A percentile compares a stretch with the other conserved stretches of the same genome.
These are phyloP conservation scores for Acanthopagrus latus DNA, from an alignment of 2,797 vertebrate genomes.

Conservation along the genomic window DNA sequence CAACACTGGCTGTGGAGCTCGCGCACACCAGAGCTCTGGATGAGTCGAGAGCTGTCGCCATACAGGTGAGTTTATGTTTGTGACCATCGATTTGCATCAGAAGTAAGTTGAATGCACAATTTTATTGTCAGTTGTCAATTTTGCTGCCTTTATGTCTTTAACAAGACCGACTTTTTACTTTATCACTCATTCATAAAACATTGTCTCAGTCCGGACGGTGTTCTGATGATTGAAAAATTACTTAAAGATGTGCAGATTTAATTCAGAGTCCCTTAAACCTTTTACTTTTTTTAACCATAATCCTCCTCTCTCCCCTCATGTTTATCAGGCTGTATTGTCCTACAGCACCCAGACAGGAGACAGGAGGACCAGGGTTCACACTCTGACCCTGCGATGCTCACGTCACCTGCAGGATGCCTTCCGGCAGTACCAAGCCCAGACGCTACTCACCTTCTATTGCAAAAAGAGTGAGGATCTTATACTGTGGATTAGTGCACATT, in stretches of 20 bases:
- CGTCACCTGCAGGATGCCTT: slow-evolving; percentile 83
- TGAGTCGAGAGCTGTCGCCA: slow-evolving; percentile 76
- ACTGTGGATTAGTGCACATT: background rate
- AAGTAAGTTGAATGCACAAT: background rate
- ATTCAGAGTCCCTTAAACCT: background rate
- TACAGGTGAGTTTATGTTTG: slow-evolving; percentile 78
- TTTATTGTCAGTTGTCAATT: background rate
- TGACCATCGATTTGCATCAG: background rate
- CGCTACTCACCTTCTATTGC: slow-evolving; percentile 86
- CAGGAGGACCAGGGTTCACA: slow-evolving; percentile 83
- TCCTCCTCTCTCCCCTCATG: background rate
- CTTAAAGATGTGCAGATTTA: background rate
- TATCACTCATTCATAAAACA: background rate
- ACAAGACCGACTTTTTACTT: too few species aligned
- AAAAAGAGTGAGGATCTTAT: slow-evolving; percentile 81
- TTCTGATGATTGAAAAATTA: background rate
- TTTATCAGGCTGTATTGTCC: slow-evolving; percentile 77
- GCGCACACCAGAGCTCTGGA: slow-evolving; percentile 81
- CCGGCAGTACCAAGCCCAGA: slow-evolving; percentile 85
- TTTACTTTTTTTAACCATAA: background rate
- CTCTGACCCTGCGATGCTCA: slow-evolving; percentile 79
- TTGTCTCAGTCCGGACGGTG: too few species aligned
- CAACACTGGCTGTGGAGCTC: slow-evolving; percentile 83
- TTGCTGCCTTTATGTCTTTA: background rate
- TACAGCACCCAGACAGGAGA: slow-evolving; percentile 80